phyloP scores from a whole-genome alignment of 2,888 invertebrate species.

The Sturmia bella region DNA sequence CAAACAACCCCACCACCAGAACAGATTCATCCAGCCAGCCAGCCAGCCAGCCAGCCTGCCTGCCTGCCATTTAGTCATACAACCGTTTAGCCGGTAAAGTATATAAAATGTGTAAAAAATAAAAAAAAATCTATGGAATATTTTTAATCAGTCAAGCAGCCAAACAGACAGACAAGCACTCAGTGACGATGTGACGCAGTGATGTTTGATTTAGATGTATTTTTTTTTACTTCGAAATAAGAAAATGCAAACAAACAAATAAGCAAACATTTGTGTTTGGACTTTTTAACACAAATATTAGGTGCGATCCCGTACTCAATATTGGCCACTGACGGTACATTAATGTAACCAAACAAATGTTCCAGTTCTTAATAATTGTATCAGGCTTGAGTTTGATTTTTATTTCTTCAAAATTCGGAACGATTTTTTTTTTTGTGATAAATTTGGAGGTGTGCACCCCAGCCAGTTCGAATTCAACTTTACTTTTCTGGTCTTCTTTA shows the following conservation, averaged over 20 bases:
- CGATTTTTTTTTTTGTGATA: no score
- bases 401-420: no score
- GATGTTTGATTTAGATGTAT: conserved; percentile 38
- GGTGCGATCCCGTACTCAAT: no score
- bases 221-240: background rate
- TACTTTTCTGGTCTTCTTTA: no score
- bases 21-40: conserved; percentile 35
- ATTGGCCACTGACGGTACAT: no score
- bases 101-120: conserved; percentile 6
- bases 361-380: no score
- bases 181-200: conserved; percentile 28
- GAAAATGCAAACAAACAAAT: conserved; percentile 25
- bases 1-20: conserved; percentile 25
- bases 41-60: conserved; percentile 5
- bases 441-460: no score
- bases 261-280: conserved; percentile 11
- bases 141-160: conserved; percentile 56
- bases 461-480: no score
- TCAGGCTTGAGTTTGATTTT: no score
- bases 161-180: conserved; percentile 48
- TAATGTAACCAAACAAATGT: no score
- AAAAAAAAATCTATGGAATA: conserved; percentile 22
- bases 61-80: conserved; percentile 13
- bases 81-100: conserved; percentile 43
- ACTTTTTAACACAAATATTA: no score